Base-by-base conservation (phyloP, 2,888 invertebrate genomes). In the Acronicta alni region DNA sequence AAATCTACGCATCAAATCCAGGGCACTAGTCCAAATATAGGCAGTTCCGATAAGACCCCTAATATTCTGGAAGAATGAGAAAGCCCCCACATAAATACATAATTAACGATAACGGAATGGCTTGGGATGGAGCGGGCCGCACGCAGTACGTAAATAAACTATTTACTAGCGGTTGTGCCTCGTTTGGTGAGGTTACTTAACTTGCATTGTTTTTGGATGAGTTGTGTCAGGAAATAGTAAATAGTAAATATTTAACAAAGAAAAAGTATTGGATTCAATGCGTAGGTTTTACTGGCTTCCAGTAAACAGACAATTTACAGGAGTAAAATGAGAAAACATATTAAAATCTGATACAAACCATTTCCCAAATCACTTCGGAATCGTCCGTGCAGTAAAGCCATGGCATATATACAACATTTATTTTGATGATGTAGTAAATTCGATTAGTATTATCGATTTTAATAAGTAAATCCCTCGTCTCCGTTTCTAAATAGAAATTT, bases 61-160 rank as follows among this genome's bases (percentile, higher is more conserved):
- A 70, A 67, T 65, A 72, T 73, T 63, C 60, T 56, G 53, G 46
- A 61, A 72, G 68, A 72, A 69, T 68, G 69, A 69, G 77, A 69
- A 70, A 72, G 67, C 55, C 70, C n/a, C 72, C 67, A 67, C 74
- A 63, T 73, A 71, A 63, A 75, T 83, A 76, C 71, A 81, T 84
- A 83, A 81, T 81, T 79, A 81, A 82, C 72, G 70, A 70, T 67
- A 74, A 63, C 58, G 69, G 63, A 75, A 75, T 67, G 67, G 81
- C 65, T 58, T 57, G 60, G 69, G 56, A 69, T 59, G 42, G 59
- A 61, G 66, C 69, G 64, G 37, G 39, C 61, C 57, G 57, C 57
- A 67, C 60, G 67, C 61, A 54, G 52, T 52, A 68, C 65, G 62
- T 68, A 71, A 76, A 77, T 78, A 77, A 78, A 80, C 74, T 77